Conservation (phyloP, 1,140 invertebrate species). For the Leguminivora glycinivorella region DNA sequence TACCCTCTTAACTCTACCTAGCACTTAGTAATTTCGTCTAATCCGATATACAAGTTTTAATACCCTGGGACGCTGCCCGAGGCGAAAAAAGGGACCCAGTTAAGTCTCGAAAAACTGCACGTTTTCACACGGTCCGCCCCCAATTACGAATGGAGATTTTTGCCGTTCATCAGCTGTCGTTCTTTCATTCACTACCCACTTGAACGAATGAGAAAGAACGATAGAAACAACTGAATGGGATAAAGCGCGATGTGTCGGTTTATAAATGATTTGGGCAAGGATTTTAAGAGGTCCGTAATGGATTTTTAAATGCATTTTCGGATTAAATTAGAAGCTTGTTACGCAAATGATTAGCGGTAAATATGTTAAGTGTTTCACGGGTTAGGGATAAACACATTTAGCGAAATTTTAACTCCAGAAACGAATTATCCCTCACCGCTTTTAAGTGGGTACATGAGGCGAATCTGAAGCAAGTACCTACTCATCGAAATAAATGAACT, state of each 20-base stretch:
- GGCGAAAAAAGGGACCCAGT: constrained; percentile 67
- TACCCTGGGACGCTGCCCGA: constrained; percentile 59
- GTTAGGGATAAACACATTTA: constrained; percentile 14
- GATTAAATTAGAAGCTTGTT: constrained; percentile 34
- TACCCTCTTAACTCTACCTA: constrained; percentile 65
- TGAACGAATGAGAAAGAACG: constrained; percentile 2
- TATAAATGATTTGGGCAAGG: constrained; percentile 43
- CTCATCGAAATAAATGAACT: not conserved
- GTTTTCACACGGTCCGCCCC: constrained; percentile 62
- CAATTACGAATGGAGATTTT: constrained; percentile 53
- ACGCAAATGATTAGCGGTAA: constrained; percentile 29
- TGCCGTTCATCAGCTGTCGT: constrained; percentile 35
- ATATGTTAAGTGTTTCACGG: constrained; percentile 25
- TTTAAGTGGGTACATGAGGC: not conserved
- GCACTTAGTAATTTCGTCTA: constrained; percentile 75
- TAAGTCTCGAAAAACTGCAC: constrained; percentile 70
- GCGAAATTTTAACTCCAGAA: constrained; percentile 3
- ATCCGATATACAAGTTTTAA: constrained; percentile 76
- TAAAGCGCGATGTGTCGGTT: constrained; percentile 32
- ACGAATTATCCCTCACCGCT: constrained; percentile 11
- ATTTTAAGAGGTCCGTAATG: constrained; percentile 40
- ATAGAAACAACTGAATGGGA: constrained; percentile 18
- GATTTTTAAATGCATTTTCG: constrained; percentile 32
- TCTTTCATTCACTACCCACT: constrained; percentile 31
- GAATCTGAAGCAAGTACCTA: not conserved